Base-by-base conservation (phyloP, 2,888 invertebrate species). In the Gastrophysa polygoni region DNA sequence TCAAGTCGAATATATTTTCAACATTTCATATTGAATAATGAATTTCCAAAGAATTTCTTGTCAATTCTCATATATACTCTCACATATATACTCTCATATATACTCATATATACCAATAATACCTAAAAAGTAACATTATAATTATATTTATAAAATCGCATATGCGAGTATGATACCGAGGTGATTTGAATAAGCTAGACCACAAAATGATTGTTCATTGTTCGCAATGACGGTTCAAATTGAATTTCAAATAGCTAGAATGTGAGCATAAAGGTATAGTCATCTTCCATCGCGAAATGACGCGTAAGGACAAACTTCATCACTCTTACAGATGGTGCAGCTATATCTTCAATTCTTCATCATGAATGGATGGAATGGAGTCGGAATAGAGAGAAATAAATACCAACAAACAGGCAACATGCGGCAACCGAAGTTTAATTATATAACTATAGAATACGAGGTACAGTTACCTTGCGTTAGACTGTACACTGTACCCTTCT, bases 401-500 rank as follows among this genome's bases (percentile, higher is more conserved):
- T 47, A 64, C 38, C 38, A 38, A 38, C 32, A 70, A 70, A 66
- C 63, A 67, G 71, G 67, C 65, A 74, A 70, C 71, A 73, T 74
- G 71, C 71, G 72, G 72, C 70, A 64, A 71, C 68, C 68, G 68
- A 71, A 66, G 69, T 71, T 69, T 76, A 79, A 78, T 79, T 78
- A 79, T 78, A 78, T 79, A 79, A 79, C 73, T 68, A 74, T 72
- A 70, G 71, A 73, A 73, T 73, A 71, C 73, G 74, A 73, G 71
- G 72, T 61, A 59, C 62, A 61, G 68, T 78, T 78, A 78, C 77
- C 76, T 78, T 75, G 78, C 75, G 68, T 74, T 74, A 75, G 76
- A 75, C 74, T 76, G 73, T 76, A 77, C 71, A 61, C 61, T 68
- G 71, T 76, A 74, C 73, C 69, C 57, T 57, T 56, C 75, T 72